A percentile compares a stretch with the other conserved stretches of the same genome.
Evolutionary conservation across 1,140 invertebrate species (phyloP).

Genomic region (Drosophila mayri): DNA sequence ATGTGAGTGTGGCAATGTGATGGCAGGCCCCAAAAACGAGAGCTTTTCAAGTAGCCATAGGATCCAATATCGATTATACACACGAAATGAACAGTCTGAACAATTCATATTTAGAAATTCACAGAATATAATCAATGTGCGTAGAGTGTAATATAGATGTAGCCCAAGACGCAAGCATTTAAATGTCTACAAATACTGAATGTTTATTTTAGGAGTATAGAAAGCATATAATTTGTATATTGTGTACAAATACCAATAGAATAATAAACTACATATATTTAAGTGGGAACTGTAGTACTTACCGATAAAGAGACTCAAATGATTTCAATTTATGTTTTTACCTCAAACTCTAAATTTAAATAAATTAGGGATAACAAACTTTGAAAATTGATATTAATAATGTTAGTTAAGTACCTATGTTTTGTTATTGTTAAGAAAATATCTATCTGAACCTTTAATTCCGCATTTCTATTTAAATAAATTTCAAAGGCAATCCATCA

Average conservation of each 20-base stretch:
- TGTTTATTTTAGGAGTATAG: conserved; percentile 4
- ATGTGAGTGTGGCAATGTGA: conserved; percentile 36
- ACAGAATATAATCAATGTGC: conserved; percentile 50
- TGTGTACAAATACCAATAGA: conserved; percentile 26
- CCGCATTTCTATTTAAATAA: not conserved
- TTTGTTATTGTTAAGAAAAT: not conserved
- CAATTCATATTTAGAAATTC: conserved; percentile 51
- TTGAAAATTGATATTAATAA: not conserved
- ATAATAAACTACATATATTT: conserved; percentile 7
- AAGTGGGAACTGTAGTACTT: conserved; percentile 20
- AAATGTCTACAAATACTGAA: conserved; percentile 19
- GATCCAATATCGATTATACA: conserved; percentile 45
- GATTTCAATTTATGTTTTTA: not conserved
- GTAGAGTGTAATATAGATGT: conserved; percentile 25
- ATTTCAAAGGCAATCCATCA: not conserved
- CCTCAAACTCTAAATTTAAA: not conserved
- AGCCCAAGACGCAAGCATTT: conserved; percentile 61
- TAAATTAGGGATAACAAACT: not conserved
- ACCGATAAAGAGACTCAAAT: not conserved
- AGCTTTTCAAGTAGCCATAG: conserved; percentile 47
- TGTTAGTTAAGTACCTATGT: not conserved
- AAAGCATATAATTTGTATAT: conserved; percentile 18
- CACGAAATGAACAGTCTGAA: conserved; percentile 68
- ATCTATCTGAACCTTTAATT: not conserved
- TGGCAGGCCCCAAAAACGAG: conserved; percentile 47